Conservation (phyloP, 2,888 invertebrate genomes). For the Anodontia alba region DNA sequence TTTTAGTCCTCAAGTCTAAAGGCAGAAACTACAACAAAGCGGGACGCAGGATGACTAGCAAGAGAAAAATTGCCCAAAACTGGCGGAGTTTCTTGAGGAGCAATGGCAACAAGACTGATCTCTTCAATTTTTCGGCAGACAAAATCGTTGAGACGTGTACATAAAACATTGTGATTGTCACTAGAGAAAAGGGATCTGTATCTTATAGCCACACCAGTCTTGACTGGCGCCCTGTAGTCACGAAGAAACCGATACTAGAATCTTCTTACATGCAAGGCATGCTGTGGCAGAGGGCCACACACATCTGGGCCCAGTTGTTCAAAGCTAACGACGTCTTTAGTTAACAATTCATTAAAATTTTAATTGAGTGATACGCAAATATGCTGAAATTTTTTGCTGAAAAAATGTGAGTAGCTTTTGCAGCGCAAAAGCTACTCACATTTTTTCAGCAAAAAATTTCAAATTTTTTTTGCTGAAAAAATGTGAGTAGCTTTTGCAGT, state of each 20-base stretch:
- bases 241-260: slow-evolving; percentile 35
- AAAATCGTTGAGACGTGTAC: slow-evolving; percentile 3
- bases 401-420: too few species aligned
- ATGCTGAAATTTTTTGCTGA: too few species aligned
- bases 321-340: slow-evolving; percentile 41
- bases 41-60: slow-evolving; percentile 41
- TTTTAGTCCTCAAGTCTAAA: slow-evolving; percentile 45
- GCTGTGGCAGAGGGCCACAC: slow-evolving; percentile 26
- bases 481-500: too few species aligned
- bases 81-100: slow-evolving; percentile 42
- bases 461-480: too few species aligned
- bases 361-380: too few species aligned
- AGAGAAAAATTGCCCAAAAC: slow-evolving; percentile 33
- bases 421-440: too few species aligned
- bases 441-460: too few species aligned
- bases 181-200: slow-evolving; percentile 1
- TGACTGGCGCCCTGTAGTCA: slow-evolving; percentile 26
- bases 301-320: slow-evolving; percentile 36
- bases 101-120: slow-evolving; percentile 55
- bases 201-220: not conserved
- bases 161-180: not conserved
- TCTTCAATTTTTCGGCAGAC: slow-evolving; percentile 39
- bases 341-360: too few species aligned
- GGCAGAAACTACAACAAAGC: slow-evolving; percentile 40
- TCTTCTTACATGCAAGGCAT: slow-evolving; percentile 42